A percentile compares a stretch with the other conserved stretches of the same genome.
Conservation (phyloP, 2,113 vertebrate genomes). For the Puffinus mauretanicus region DNA sequence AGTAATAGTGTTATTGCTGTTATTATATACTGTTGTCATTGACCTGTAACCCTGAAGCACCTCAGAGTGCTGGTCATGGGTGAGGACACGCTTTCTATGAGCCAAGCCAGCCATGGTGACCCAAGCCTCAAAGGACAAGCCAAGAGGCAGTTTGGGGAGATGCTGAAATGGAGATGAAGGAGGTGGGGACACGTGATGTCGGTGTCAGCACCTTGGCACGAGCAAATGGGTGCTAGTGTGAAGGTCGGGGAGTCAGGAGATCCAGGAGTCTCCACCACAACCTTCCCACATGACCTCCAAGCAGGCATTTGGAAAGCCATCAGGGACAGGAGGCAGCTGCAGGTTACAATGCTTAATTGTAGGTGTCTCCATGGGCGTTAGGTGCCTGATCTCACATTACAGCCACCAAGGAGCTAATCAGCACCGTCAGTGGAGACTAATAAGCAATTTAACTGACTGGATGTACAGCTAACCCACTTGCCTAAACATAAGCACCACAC, state of each 20-base stretch:
- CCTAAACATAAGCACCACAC: neutral
- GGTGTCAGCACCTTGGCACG: neutral
- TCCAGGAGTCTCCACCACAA: neutral
- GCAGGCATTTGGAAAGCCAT: neutral
- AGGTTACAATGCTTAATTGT: neutral
- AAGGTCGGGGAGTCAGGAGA: fast-evolving
- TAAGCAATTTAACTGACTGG: neutral
- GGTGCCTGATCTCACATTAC: neutral
- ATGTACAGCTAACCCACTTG: neutral
- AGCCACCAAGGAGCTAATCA: neutral
- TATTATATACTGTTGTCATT: neutral
- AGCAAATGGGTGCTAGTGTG: fast-evolving
- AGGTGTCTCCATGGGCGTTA: neutral
- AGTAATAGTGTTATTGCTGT: neutral
- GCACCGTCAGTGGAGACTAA: neutral
- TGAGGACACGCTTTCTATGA: neutral
- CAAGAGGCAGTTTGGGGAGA: neutral
- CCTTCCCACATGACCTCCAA: neutral
- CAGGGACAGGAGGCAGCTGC: neutral
- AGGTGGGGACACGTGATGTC: fast-evolving
- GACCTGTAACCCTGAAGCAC: neutral
- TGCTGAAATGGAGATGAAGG: neutral
- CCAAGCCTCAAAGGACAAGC: neutral
- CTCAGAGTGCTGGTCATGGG: neutral
- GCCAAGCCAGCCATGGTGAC: neutral